phyloP scores from a whole-genome alignment of 2,113 vertebrate genomes.

The Artemisiospiza belli region DNA sequence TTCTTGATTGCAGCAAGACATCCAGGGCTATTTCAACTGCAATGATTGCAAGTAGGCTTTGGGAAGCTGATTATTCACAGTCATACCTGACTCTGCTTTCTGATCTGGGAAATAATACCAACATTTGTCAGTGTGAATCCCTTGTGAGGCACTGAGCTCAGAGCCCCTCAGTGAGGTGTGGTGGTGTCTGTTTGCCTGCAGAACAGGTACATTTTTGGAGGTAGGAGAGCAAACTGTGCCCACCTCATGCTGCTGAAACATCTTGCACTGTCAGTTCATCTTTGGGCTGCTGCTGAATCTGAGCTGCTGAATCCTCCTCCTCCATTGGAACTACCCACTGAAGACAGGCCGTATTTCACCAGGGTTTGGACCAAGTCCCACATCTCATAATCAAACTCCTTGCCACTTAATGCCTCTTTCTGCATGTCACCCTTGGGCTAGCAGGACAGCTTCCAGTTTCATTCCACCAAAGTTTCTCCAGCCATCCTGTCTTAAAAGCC shows the following conservation, averaged over 20 bases:
- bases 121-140: not conserved
- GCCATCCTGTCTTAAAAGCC: not conserved
- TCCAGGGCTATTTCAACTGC: not conserved
- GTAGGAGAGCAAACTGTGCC: not conserved
- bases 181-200: not conserved
- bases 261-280: rapidly evolving
- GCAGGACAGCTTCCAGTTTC: not conserved
- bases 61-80: not conserved
- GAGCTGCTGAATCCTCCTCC: not conserved
- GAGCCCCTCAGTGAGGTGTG: not conserved
- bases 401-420: not conserved
- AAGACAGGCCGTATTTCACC: not conserved
- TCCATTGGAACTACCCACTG: rapidly evolving
- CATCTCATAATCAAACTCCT: not conserved
- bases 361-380: not conserved
- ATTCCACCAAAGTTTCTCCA: not conserved
- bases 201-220: not conserved
- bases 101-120: not conserved
- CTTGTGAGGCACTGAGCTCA: not conserved
- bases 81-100: not conserved
- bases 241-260: not conserved
- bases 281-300: not conserved
- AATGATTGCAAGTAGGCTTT: not conserved
- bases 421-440: not conserved
- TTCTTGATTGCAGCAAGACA: not conserved